These are phyloP conservation scores for Trichonephila inaurata DNA, from an alignment of 1,140 invertebrate genomes.

Conservation along the genomic window DNA sequence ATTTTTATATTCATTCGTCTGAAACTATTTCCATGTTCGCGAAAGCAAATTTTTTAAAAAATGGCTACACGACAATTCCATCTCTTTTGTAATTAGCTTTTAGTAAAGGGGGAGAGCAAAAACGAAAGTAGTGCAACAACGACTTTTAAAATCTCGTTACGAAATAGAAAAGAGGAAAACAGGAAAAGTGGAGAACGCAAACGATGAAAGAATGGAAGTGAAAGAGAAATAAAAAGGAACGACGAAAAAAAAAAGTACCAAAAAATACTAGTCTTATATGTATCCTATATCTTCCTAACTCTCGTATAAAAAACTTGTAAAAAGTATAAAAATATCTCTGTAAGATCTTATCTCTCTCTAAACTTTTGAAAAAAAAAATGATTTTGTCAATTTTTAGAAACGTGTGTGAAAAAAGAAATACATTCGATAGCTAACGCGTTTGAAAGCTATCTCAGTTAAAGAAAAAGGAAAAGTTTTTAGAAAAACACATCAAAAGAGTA, in stretches of 20 bases:
- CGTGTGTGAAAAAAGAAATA: neutral
- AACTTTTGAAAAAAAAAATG: constrained; percentile 22
- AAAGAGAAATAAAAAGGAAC: neutral
- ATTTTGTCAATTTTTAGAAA: constrained; percentile 51
- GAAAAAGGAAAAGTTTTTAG: constrained; percentile 13
- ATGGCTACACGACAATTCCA: constrained; percentile 57
- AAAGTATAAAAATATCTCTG: constrained; percentile 55
- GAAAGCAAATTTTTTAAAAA: constrained; percentile 61
- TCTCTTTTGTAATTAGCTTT: constrained; percentile 71
- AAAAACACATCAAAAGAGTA: constrained; percentile 21
- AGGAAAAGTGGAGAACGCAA: constrained; percentile 32
- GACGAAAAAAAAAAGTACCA: neutral
- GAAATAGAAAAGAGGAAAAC: constrained; percentile 40
- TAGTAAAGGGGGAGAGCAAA: constrained; percentile 7
- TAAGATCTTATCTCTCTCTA: constrained; percentile 54
- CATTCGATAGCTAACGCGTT: neutral
- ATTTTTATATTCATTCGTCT: constrained; percentile 53
- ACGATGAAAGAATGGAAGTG: neutral
- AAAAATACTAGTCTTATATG: neutral
- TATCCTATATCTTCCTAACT: neutral
- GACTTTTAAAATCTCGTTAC: constrained; percentile 70
- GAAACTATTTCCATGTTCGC: constrained; percentile 64
- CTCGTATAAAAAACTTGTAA: constrained; percentile 2
- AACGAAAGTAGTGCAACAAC: neutral
- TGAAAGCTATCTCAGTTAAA: constrained; percentile 31